Percentiles rank a stretch among this genome's conserved stretches.
These are phyloP conservation scores for Lamprotornis superbus DNA, from an alignment of 2,113 vertebrate species.

Conservation along the genomic window DNA sequence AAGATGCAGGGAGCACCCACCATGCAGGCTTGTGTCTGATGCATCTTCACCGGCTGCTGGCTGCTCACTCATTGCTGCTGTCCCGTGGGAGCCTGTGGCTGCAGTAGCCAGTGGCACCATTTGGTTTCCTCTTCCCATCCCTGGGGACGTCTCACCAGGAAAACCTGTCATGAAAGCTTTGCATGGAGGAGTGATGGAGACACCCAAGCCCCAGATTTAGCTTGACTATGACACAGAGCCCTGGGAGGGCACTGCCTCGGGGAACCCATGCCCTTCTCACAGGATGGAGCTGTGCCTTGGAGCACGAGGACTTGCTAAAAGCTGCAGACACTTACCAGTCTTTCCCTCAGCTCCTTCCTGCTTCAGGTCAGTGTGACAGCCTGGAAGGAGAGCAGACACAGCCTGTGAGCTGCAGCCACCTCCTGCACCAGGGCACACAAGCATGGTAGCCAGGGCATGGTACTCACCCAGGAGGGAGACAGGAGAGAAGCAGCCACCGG, in stretches of 20 bases:
- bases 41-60: neutral
- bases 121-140: neutral
- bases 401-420: neutral
- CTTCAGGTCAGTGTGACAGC: neutral
- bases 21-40: neutral
- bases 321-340: neutral
- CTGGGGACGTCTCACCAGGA: neutral
- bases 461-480: neutral
- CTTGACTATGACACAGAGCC: neutral
- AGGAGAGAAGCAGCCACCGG: neutral
- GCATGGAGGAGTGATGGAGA: neutral
- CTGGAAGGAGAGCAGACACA: neutral
- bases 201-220: neutral
- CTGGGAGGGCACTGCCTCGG: fast-evolving
- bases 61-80: neutral
- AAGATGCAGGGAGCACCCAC: neutral
- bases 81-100: neutral
- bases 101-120: fast-evolving
- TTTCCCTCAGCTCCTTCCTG: neutral
- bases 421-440: neutral
- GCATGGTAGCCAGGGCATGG: fast-evolving
- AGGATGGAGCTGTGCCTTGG: neutral
- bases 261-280: neutral
- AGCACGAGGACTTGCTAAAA: neutral
- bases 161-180: neutral